Percentiles rank a stretch among this genome's conserved stretches.
phyloP scores from a whole-genome alignment of 2,113 vertebrate genomes.

The Catharus minimus region DNA sequence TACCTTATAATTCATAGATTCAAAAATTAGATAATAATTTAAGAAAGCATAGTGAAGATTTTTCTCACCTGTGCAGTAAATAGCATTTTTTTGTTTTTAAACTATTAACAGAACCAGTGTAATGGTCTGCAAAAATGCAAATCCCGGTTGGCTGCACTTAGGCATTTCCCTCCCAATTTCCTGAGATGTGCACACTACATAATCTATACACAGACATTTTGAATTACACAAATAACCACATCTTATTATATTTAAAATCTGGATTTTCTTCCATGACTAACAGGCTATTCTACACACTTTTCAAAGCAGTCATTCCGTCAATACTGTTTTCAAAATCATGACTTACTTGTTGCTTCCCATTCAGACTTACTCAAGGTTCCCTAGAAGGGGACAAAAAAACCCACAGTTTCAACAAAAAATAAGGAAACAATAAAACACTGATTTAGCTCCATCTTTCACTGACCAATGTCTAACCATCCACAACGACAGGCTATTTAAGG shows the following conservation, averaged over 20 bases:
- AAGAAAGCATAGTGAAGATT: background rate
- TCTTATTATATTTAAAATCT: background rate
- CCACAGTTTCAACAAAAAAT: background rate
- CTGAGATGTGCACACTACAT: background rate
- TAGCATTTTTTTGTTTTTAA: background rate
- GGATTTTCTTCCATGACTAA: background rate
- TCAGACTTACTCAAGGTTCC: constrained; percentile 93
- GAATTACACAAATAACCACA: background rate
- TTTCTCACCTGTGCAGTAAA: background rate
- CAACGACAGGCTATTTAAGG: background rate
- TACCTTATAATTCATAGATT: background rate
- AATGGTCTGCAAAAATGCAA: background rate
- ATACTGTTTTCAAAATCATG: background rate
- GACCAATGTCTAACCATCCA: background rate
- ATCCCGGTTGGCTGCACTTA: background rate
- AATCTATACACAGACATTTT: background rate
- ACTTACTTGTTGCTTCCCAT: constrained; percentile 97
- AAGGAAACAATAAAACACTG: background rate
- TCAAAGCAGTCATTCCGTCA: background rate
- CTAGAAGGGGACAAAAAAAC: constrained; percentile 65
- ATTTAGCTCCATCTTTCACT: background rate
- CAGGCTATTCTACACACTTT: background rate
- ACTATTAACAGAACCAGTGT: background rate
- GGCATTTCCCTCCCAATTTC: background rate
- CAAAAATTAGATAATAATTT: background rate